Evolutionary conservation across 2,888 invertebrate species (phyloP), one percentile per base, ranked within the genome.

Genomic region (Hypomecis punctinalis): DNA sequence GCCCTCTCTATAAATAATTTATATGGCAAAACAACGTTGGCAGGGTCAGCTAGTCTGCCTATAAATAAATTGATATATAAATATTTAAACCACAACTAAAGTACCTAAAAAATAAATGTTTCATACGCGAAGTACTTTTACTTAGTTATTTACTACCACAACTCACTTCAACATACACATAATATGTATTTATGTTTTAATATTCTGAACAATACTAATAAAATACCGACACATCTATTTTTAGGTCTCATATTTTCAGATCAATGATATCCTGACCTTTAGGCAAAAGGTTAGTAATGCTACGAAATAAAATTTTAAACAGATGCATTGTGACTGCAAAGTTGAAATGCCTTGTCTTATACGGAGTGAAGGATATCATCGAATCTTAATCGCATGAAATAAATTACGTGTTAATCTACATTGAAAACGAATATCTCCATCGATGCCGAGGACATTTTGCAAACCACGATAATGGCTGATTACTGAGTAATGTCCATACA

Each of bases 321-420:
- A 42, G 58, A 54, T 67, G 59, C 13, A 58, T 55, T 59, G 51
- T 45, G 58, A 60, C 46, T 47, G 51, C 48, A 11, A 39, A 48
- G 33, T 61, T 58, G 39, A 61, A 63, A 61, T 63, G 42, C 46
- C 56, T 53, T 43, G 46, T 58, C 63, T 61, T 61, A 39, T 52
- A 64, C 11, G 52, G 58, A 58, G 11, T 55, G 61, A 67, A 43
- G 61, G 49, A 63, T 63, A 58, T 46, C 42, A 58, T 58, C 58
- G 58, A 52, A 67, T 62, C 36, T 62, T 60, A 63, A 63, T 61
- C 63, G 35, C 49, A 54, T 58, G 54, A 51, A 62, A 67, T 63
- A 67, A 53, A 61, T 63, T 56, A 55, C 40, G 46, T 10, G 40
- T 60, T 61, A 57, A 67, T 61, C 49, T 63, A 59, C 54, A 60